A percentile compares a stretch with the other conserved stretches of the same genome.
Evolutionary conservation across 2,888 invertebrate species (phyloP).

Genomic region (Troides oblongomaculatus): DNA sequence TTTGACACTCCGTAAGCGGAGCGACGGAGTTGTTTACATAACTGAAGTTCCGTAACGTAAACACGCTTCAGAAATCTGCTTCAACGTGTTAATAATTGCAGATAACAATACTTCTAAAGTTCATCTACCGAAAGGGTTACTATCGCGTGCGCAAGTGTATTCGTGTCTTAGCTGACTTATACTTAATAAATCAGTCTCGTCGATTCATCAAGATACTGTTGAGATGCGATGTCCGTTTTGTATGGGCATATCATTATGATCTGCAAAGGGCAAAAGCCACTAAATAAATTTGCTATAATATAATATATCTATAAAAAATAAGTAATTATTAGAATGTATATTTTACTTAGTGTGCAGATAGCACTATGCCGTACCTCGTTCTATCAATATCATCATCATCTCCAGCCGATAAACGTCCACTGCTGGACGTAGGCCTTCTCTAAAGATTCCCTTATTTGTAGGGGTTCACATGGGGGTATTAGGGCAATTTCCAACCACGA

Average conservation of each 20-base stretch:
- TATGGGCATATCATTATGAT: neutral
- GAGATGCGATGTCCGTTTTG: neutral
- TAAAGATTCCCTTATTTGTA: no score
- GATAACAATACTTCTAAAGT: constrained; percentile 2
- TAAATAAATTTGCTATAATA: no score
- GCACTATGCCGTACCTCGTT: no score
- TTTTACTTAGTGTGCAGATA: no score
- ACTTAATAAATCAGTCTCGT: neutral
- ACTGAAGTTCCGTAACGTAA: constrained; percentile 47
- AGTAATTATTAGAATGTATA: no score
- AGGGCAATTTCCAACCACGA: no score
- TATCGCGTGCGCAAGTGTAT: neutral
- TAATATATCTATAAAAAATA: no score
- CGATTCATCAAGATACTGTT: neutral
- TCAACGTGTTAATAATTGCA: neutral
- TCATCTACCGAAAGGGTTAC: neutral
- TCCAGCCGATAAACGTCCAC: no score
- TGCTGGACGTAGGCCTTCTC: no score
- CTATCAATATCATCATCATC: no score
- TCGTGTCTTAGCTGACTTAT: neutral
- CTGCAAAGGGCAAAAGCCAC: no score
- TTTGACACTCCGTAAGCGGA: constrained; percentile 50
- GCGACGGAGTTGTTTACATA: constrained; percentile 52
- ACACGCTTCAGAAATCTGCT: constrained; percentile 39
- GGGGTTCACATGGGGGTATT: no score